Conservation (phyloP, 2,113 vertebrate genomes). For the Prolemur simus region DNA sequence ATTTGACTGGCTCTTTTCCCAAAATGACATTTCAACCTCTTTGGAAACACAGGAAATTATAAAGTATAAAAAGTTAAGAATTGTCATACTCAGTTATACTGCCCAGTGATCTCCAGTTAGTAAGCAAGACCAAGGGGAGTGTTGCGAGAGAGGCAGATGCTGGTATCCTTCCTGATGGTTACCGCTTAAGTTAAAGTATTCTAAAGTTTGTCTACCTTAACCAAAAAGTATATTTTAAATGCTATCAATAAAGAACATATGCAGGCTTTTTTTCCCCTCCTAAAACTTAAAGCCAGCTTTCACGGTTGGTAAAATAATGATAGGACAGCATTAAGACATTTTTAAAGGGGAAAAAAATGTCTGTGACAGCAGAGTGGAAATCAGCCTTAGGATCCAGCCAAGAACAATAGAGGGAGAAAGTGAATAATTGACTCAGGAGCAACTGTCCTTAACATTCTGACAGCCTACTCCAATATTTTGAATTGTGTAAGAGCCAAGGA, state of each 20-base stretch:
- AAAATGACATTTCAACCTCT: constrained; percentile 46
- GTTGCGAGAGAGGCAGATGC: background rate
- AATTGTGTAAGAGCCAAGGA: background rate
- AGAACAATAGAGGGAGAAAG: background rate
- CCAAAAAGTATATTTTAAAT: background rate
- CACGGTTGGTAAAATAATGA: constrained; percentile 40
- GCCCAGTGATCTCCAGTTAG: background rate
- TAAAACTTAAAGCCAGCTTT: constrained; percentile 54
- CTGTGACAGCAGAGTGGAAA: constrained; percentile 1
- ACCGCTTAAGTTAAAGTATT: background rate
- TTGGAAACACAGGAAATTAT: constrained; percentile 2
- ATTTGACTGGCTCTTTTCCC: constrained; percentile 33
- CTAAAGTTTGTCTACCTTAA: background rate
- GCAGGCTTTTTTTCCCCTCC: background rate
- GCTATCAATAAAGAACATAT: background rate
- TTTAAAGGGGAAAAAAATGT: background rate
- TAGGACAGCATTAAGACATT: constrained; percentile 24
- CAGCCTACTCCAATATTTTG: constrained; percentile 30
- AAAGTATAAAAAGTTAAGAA: constrained; percentile 3
- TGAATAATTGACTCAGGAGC: background rate
- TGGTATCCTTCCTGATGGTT: background rate
- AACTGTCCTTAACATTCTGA: constrained; percentile 31
- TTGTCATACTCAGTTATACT: background rate
- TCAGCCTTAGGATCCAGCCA: constrained; percentile 24
- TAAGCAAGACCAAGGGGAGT: background rate